These are phyloP conservation scores for Nothocercus julius DNA, from an alignment of 2,113 vertebrate species.

Conservation along the genomic window DNA sequence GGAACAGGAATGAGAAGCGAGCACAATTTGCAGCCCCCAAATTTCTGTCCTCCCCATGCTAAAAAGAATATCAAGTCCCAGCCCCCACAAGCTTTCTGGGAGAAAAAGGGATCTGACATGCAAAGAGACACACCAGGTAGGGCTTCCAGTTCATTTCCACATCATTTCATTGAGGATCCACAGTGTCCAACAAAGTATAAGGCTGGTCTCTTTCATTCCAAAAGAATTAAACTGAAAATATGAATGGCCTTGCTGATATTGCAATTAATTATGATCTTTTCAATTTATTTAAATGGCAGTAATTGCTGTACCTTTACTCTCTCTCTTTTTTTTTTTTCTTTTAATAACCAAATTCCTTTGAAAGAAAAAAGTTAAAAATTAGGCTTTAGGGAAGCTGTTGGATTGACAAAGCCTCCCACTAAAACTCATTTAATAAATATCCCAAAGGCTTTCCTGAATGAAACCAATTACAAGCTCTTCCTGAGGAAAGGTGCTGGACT, in stretches of 20 bases:
- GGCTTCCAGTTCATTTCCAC: background rate
- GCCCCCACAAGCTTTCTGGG: background rate
- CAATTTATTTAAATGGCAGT: slow-evolving; percentile 25
- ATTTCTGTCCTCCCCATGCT: background rate
- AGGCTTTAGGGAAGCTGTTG: slow-evolving; percentile 17
- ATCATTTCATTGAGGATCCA: background rate
- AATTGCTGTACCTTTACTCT: background rate
- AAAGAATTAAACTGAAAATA: slow-evolving; percentile 22
- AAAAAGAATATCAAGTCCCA: background rate
- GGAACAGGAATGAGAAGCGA: background rate
- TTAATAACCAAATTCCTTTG: slow-evolving; percentile 37
- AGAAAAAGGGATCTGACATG: background rate
- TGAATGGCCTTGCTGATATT: background rate
- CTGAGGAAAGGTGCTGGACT: background rate
- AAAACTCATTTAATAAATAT: slow-evolving; percentile 54
- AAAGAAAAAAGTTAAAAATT: background rate
- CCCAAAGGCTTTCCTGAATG: slow-evolving; percentile 35
- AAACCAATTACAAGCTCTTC: slow-evolving; percentile 29
- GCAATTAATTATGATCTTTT: background rate
- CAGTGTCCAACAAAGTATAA: background rate
- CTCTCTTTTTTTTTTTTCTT: background rate
- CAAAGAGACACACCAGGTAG: background rate
- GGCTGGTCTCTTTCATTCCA: background rate
- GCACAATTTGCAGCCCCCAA: background rate
- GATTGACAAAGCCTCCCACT: slow-evolving; percentile 26